Conservation (phyloP, 2,113 vertebrate genomes). For the Mormyrus iriodes region DNA sequence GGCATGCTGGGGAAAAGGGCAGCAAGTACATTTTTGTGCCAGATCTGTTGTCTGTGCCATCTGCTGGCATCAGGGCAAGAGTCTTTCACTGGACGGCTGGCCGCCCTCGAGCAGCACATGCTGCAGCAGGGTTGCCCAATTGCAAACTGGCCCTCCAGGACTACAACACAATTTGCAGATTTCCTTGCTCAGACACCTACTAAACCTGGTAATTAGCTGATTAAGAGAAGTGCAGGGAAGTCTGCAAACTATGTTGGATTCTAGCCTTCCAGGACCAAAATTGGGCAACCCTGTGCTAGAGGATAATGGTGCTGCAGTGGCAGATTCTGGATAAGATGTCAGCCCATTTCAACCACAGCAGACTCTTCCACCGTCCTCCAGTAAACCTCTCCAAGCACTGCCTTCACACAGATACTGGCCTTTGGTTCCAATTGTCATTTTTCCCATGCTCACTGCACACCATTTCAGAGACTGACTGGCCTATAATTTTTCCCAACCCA, state of each 20-base stretch:
- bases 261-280: too few relatives aligned
- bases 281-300: too few relatives aligned
- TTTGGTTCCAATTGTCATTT: background rate
- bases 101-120: constrained; percentile 37
- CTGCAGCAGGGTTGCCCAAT: constrained; percentile 24
- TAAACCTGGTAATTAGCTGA: background rate
- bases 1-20: background rate
- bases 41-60: background rate
- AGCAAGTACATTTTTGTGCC: background rate
- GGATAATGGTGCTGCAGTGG: constrained; percentile 40
- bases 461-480: background rate
- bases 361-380: background rate
- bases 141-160: background rate
- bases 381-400: background rate
- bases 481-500: background rate
- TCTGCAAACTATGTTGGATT: too few relatives aligned
- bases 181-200: background rate
- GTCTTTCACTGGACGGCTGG: constrained; percentile 22
- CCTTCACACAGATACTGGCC: background rate
- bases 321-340: constrained; percentile 42
- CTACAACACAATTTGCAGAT: background rate
- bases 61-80: background rate
- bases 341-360: background rate
- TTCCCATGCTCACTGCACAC: background rate
- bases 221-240: too few relatives aligned